phyloP scores from a whole-genome alignment of 2,113 vertebrate species.

The Aepyceros melampus region DNA sequence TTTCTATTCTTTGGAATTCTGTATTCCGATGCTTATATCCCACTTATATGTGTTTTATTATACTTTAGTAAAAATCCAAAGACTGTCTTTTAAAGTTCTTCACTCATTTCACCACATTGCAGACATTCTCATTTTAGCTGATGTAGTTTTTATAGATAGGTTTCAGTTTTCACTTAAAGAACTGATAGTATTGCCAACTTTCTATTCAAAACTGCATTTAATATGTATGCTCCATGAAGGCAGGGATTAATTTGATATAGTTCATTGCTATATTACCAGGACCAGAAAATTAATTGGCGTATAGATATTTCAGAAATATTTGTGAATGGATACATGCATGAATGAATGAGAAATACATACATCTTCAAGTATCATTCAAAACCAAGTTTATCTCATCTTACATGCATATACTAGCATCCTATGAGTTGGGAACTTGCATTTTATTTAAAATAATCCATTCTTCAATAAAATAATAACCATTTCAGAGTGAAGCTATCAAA shows the following conservation, averaged over 20 bases:
- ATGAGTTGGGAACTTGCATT: background rate
- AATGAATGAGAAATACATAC: background rate
- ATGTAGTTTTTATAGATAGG: background rate
- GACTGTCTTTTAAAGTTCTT: background rate
- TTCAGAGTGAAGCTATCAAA: background rate
- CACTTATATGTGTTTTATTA: background rate
- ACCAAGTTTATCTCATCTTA: background rate
- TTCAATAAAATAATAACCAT: background rate
- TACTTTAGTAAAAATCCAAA: background rate
- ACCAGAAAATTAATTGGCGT: background rate
- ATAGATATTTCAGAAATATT: background rate
- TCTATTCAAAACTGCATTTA: background rate
- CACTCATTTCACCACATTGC: background rate
- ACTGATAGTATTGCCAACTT: background rate
- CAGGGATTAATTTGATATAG: background rate
- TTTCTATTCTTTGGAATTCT: too few species aligned
- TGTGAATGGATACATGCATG: background rate
- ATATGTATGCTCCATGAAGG: background rate
- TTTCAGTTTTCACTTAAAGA: background rate
- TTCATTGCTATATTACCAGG: background rate
- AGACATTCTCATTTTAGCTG: background rate
- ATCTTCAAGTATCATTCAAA: background rate
- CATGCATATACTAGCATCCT: background rate
- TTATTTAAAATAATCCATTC: background rate
- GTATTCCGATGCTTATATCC: too few species aligned